Percentiles rank a stretch among this genome's conserved stretches.
Evolutionary conservation across 2,888 invertebrate species (phyloP).

Genomic region (Epinotia ramella): DNA sequence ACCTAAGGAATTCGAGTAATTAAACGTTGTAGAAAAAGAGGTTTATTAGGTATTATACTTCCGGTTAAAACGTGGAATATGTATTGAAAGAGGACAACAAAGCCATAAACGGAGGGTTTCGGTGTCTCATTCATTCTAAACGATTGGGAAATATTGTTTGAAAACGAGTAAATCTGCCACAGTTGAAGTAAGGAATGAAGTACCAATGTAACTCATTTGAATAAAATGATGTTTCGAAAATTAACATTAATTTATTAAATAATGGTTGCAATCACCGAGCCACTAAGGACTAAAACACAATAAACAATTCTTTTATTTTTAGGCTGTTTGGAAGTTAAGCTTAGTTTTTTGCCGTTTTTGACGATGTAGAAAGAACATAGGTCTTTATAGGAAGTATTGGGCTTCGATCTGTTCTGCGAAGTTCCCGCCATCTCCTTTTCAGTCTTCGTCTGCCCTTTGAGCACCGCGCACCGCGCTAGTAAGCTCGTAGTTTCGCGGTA

Average conservation of each 20-base stretch:
- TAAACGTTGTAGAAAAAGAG: conserved; percentile 31
- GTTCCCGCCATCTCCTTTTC: no score
- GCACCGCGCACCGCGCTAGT: no score
- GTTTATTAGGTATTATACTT: conserved; percentile 21
- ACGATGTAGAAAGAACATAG: no score
- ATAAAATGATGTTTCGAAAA: neutral
- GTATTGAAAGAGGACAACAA: conserved; percentile 34
- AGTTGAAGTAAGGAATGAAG: conserved; percentile 15
- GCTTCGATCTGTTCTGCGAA: no score
- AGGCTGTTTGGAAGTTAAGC: no score
- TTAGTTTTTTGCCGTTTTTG: no score
- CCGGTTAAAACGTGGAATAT: conserved; percentile 24
- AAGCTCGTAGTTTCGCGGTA: neutral
- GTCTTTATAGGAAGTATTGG: no score
- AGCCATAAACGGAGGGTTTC: conserved; percentile 34
- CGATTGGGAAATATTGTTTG: conserved; percentile 38
- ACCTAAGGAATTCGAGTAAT: conserved; percentile 19
- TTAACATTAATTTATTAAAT: neutral
- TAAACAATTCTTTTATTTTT: no score
- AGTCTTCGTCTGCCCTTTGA: no score
- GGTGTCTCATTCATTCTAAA: conserved; percentile 29
- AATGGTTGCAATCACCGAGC: neutral
- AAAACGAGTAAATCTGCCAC: conserved; percentile 22
- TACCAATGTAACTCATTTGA: neutral
- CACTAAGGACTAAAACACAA: no score